Base-by-base conservation (phyloP, 1,140 invertebrate species). In the Myzus persicae region DNA sequence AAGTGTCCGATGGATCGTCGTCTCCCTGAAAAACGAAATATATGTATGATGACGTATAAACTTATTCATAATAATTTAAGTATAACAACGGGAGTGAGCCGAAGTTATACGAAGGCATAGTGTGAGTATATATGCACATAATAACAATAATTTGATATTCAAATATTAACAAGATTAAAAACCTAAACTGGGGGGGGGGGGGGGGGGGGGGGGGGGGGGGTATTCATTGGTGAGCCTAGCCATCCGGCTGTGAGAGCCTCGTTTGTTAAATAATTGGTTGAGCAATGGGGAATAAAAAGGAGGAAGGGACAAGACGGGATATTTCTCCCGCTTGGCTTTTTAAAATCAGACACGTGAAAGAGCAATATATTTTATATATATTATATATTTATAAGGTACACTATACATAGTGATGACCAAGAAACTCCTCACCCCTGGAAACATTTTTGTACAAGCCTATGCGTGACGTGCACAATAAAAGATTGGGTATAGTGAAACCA, bases 191-290 rank as follows among this genome's bases (percentile, higher is more conserved):
- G 11, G 14, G 9, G 11, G n/a, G 8, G n/a, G 5, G 0, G 9
- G 18, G 0, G 26, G 11, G 11, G 11, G 14, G 9, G 11, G n/a
- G 8, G n/a, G 5, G 0, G 9, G 18, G 0, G 26, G 11, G 11
- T 67, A 14, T 67, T 67, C 4, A n/a, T 67, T 67, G 31, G 11
- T 4, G 59, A 67, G 3, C 4, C 26, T 59, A 7, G 24, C 14
- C 1, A 59, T 59, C 9, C 4, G 3, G 31, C 46, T 48, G 59
- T 14, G 0, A 67, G 59, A 14, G 11, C 11, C 31, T 14, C 59
- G 59, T n/a, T 67, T 67, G 4, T n/a, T 67, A 67, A 67, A 14
- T 67, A 67, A 67, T 67, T 67, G 31, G 4, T 67, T 67, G 11
- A 67, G 59, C 31, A 26, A 8, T 59, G 54, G 7, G 26, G 0